These are phyloP conservation scores for Mus caroli DNA, from an alignment of 2,797 vertebrate genomes.

Conservation along the genomic window DNA sequence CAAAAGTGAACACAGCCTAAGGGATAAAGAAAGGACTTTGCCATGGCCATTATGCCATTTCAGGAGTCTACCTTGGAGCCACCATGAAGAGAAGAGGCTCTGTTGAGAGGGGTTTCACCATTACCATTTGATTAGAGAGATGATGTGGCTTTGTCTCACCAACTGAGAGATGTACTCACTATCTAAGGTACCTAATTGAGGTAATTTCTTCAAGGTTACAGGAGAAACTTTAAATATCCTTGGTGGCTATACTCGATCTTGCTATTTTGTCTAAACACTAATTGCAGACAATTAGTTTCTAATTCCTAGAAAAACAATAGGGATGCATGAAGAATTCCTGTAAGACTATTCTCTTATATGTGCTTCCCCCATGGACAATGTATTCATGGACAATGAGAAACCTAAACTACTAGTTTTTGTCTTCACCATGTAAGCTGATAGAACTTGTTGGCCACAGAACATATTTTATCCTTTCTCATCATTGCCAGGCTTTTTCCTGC, in stretches of 20 bases:
- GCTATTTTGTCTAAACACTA: background rate
- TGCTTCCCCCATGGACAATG: background rate
- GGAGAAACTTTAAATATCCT: background rate
- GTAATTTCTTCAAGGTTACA: background rate
- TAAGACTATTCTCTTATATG: background rate
- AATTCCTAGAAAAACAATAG: background rate
- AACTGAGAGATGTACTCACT: background rate
- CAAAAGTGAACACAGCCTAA: too few species aligned
- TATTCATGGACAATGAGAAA: background rate
- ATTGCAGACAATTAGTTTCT: background rate
- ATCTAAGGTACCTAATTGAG: background rate
- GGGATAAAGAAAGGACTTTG: background rate
- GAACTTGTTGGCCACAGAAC: background rate
- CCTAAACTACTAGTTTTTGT: conserved; percentile 28
- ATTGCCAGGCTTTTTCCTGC: background rate
- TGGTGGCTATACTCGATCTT: background rate
- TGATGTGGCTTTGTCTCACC: background rate
- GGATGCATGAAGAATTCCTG: background rate
- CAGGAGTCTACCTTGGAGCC: accelerated
- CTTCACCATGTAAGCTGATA: background rate
- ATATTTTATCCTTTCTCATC: background rate
- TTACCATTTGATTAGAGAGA: background rate
- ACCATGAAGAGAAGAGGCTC: background rate
- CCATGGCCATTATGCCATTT: accelerated
- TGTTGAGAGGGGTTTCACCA: background rate